These are phyloP conservation scores for Cyprinodon variegatus DNA, from an alignment of 2,113 vertebrate genomes.

Conservation along the genomic window DNA sequence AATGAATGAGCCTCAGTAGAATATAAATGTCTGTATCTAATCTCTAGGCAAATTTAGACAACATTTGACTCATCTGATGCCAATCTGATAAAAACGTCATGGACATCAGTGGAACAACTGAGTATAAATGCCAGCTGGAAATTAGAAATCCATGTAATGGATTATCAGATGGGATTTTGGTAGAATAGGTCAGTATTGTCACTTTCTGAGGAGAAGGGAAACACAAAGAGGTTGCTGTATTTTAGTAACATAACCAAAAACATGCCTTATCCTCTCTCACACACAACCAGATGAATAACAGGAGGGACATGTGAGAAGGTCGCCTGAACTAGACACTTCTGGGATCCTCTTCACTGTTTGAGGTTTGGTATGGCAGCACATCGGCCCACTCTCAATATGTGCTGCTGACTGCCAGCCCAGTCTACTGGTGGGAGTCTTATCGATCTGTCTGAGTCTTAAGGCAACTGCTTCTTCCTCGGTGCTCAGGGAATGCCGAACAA, in stretches of 20 bases:
- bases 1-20: not conserved
- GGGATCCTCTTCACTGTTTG: constrained; percentile 26
- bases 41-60: not conserved
- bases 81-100: not conserved
- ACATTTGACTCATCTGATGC: not conserved
- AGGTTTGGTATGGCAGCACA: constrained; percentile 11
- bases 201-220: not conserved
- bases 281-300: not conserved
- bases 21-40: not conserved
- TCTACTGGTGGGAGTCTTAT: constrained; percentile 39
- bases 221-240: not conserved
- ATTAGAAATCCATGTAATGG: not conserved
- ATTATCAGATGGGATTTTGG: not conserved
- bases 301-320: not conserved
- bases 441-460: constrained; percentile 44
- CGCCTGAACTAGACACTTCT: constrained; percentile 18
- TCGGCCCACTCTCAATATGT: constrained; percentile 6
- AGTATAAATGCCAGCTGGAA: not conserved
- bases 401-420: constrained; percentile 24
- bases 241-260: constrained; percentile 1
- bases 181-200: not conserved
- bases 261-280: not conserved
- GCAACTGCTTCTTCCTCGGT: not conserved
- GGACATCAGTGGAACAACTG: not conserved
- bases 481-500: constrained; percentile 13